Base-by-base conservation (phyloP, 2,888 invertebrate species). In the Scaptomyza caliginosa region DNA sequence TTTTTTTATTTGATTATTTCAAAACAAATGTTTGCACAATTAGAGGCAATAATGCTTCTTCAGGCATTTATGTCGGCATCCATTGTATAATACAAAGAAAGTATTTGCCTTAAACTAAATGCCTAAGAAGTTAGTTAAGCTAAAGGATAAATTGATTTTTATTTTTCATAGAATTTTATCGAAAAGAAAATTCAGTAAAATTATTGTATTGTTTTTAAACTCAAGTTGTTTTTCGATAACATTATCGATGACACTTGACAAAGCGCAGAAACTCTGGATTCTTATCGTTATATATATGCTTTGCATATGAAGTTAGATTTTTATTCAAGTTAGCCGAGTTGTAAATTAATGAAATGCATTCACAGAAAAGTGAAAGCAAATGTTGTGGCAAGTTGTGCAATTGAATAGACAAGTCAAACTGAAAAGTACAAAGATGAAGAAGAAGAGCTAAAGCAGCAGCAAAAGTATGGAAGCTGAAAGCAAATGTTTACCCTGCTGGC, bases 361-460 rank as follows among this genome's bases (percentile, higher is more conserved):
- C 36, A 60, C 7, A 39, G 8, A 19, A 4, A 19, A 58, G 64
- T 38, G 36, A 60, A 46, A 66, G 79, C 40, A 78, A 75, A 77
- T 85, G 73, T 75, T 85, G 83, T 63, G 76, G 77, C 69, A 79
- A 75, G 69, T 76, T 78, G 83, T 51, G 76, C 63, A 82, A 82
- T 79, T 79, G 69, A 79, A 85, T 67, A 85, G 69, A 75, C 63
- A 79, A 65, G 57, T 62, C 42, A 48, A 34, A 28, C 26, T n/a
- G n/a, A 58, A 24, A 23, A 36, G n/a, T 8, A 24, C 21, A 48
- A 19, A 16, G 16, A n/a, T n/a, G n/a, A 34, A 13, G 13, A 8
- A 26, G 26, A 34, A 34, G 34, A 16, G 8, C n/a, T 2, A 2
- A 39, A 24, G 10, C 5, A 11, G 11, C 28, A 43, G 26, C n/a